Base-by-base conservation (phyloP, 2,797 vertebrate species). In the Notamacropus eugenii region DNA sequence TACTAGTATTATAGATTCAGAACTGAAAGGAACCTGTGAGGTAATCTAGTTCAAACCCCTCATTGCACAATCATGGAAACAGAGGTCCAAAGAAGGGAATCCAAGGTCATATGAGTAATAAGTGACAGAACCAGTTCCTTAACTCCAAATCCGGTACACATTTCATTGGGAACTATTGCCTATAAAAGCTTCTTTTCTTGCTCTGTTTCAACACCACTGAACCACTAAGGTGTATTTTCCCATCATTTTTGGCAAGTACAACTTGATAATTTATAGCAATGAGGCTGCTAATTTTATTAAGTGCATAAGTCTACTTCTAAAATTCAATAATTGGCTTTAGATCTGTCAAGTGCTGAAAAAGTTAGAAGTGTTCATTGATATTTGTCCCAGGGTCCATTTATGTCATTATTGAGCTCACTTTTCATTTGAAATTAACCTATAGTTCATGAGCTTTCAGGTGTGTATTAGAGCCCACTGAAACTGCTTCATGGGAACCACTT, bases 181-280 rank as follows among this genome's bases (percentile, higher is more conserved):
- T 93, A 46, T 92, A n/a, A 0, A 91, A 93, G 2, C 92, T 28
- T 92, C n/a, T 74, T 74, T 19, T 40, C 14, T 74, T 74, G n/a
- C 62, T 74, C 34, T 93, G 14, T n/a, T 82, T 16, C 92, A 40
- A 58, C n/a, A 92, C 5, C 34, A 55, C 9, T 19, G 0, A 24
- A 52, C 9, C 56, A 56, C 6, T 93, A 31, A 91, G 5, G 6
- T 0, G 0, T 34, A 82, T 34, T 9, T 90, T 97, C 27, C 27
- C 62, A 90, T 91, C 0, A 50, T 95, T 93, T 90, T 16, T n/a
- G 55, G 0, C 0, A 90, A 1, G 0, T 54, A 13, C 91, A 58
- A 62, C 59, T 94, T 82, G 24, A 92, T 93, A 87, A 55, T 93
- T 93, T 90, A 40, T 14, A 74, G 5, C n/a, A 74, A 90, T 87